Evolutionary conservation across 2,797 vertebrate genomes (phyloP).

Genomic region (Galaxias olidus): DNA sequence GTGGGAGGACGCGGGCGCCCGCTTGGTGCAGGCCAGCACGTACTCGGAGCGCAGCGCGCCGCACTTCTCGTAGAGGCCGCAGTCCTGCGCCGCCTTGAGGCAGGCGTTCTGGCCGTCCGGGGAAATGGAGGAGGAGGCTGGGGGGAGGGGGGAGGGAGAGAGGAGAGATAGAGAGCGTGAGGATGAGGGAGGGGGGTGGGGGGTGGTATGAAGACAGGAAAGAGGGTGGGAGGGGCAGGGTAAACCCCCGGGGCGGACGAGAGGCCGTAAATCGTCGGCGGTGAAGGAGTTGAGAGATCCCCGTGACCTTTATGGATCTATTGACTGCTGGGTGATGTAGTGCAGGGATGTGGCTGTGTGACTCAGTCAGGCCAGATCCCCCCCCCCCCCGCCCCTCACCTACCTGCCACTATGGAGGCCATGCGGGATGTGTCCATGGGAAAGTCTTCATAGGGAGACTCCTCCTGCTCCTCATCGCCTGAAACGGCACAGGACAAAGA

Average conservation of each 20-base stretch:
- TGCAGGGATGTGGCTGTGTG: neutral
- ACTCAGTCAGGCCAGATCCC: slow-evolving; percentile 15
- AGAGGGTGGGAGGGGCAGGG: slow-evolving; percentile 8
- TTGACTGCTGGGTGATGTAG: slow-evolving; percentile 15
- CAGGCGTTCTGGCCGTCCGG: slow-evolving; percentile 83
- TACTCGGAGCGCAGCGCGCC: slow-evolving; percentile 87
- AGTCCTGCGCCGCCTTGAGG: slow-evolving; percentile 86
- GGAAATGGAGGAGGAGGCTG: slow-evolving; percentile 70
- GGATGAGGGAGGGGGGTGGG: neutral
- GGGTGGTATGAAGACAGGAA: neutral
- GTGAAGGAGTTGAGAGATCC: no score
- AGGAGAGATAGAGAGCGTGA: slow-evolving; percentile 18
- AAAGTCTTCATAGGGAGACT: slow-evolving; percentile 88
- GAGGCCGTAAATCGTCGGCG: no score
- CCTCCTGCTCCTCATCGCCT: slow-evolving; percentile 86
- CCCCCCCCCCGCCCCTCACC: slow-evolving; percentile 18
- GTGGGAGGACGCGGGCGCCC: slow-evolving; percentile 49
- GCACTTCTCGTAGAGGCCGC: slow-evolving; percentile 87
- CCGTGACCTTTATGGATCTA: neutral
- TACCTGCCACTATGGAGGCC: slow-evolving; percentile 76
- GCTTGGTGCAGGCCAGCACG: slow-evolving; percentile 82
- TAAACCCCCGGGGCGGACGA: neutral
- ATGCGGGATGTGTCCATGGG: slow-evolving; percentile 80
- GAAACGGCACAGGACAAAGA: slow-evolving; percentile 11
- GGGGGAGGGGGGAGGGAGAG: neutral